Percentiles rank a stretch among this genome's conserved stretches.
These are phyloP conservation scores for Steinernema khuongi DNA, from an alignment of 1,140 invertebrate genomes.

Conservation along the genomic window DNA sequence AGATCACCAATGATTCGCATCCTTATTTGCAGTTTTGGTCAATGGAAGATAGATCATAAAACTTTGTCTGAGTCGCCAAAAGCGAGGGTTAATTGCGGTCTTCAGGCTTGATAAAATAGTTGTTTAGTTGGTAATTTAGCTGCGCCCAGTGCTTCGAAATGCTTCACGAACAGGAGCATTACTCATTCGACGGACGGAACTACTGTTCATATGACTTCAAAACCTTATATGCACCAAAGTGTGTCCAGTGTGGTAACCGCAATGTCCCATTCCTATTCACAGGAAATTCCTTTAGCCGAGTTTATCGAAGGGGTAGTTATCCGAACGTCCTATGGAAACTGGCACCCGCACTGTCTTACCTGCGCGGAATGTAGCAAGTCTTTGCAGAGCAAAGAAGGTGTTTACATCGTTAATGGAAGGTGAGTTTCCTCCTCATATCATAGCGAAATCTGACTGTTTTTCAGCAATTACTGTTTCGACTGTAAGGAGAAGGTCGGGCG, in stretches of 20 bases:
- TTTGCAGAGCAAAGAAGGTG: background rate
- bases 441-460: too few relatives aligned
- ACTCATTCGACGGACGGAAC: background rate
- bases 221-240: background rate
- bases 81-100: too few relatives aligned
- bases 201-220: slow-evolving; percentile 1
- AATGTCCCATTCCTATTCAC: background rate
- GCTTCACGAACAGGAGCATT: slow-evolving; percentile 1
- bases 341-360: background rate
- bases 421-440: background rate
- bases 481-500: background rate
- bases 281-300: background rate
- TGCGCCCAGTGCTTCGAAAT: background rate
- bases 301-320: background rate
- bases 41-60: too few relatives aligned
- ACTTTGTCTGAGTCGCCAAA: too few relatives aligned
- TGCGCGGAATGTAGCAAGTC: background rate
- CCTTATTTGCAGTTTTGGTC: too few relatives aligned
- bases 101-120: too few relatives aligned
- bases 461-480: background rate
- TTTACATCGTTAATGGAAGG: slow-evolving; percentile 15
- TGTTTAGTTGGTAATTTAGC: background rate
- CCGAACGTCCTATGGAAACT: background rate
- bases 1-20: too few relatives aligned
- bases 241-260: background rate